Conservation (phyloP, 1,140 invertebrate species). For the Cheumatopsyche charites region DNA sequence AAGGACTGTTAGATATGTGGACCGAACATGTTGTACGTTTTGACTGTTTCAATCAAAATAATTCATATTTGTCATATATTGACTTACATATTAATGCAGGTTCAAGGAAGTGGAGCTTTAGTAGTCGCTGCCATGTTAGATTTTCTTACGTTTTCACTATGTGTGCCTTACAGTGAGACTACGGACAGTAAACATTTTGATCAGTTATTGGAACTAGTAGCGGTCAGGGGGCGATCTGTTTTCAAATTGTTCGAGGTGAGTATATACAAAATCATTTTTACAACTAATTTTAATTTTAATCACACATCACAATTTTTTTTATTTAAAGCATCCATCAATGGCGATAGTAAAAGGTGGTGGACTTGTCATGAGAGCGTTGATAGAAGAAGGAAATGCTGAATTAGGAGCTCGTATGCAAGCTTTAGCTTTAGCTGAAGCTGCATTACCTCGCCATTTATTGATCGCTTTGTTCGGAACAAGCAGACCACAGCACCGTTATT, state of each 20-base stretch:
- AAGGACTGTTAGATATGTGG: slow-evolving; percentile 94
- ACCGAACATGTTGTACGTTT: slow-evolving; percentile 87
- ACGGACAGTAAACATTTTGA: slow-evolving; percentile 98
- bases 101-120: slow-evolving; percentile 71
- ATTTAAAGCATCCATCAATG: slow-evolving; percentile 87
- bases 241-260: slow-evolving; percentile 91
- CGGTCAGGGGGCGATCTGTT: slow-evolving; percentile 84
- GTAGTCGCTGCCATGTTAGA: slow-evolving; percentile 95
- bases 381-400: slow-evolving; percentile 93
- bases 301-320: slow-evolving; percentile 12
- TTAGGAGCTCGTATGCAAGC: slow-evolving; percentile 95
- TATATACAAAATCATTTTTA: background rate
- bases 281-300: slow-evolving; percentile 5
- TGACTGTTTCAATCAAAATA: slow-evolving; percentile 24
- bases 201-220: slow-evolving; percentile 91
- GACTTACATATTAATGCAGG: slow-evolving; percentile 49
- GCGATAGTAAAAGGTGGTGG: slow-evolving; percentile 98
- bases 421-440: slow-evolving; percentile 95
- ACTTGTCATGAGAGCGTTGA: slow-evolving; percentile 94
- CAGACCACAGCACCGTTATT: slow-evolving; percentile 73
- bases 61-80: slow-evolving; percentile 25
- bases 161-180: slow-evolving; percentile 98
- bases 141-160: slow-evolving; percentile 97
- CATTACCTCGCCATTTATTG: slow-evolving; percentile 90
- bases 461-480: slow-evolving; percentile 79